A percentile compares a stretch with the other conserved stretches of the same genome.
phyloP scores from a whole-genome alignment of 2,888 invertebrate species.

The Pinctada fucata region DNA sequence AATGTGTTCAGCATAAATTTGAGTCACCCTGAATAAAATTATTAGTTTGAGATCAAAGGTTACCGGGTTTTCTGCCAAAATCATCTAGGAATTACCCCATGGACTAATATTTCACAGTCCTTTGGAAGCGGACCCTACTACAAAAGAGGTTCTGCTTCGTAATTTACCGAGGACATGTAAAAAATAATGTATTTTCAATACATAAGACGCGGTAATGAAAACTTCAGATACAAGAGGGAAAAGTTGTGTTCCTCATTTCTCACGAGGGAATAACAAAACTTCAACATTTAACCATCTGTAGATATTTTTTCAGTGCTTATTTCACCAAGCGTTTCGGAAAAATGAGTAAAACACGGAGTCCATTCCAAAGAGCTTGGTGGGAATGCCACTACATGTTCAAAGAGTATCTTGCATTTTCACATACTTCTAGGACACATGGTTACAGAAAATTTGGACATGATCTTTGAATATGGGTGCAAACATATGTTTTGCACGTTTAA shows the following conservation, averaged over 20 bases:
- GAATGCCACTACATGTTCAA: slow-evolving; percentile 11
- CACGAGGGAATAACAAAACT: slow-evolving; percentile 21
- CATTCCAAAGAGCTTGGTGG: slow-evolving; percentile 16
- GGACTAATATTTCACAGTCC: slow-evolving; percentile 30
- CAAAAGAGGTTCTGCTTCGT: slow-evolving; percentile 24
- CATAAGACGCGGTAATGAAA: slow-evolving; percentile 27
- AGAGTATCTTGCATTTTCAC: slow-evolving; percentile 6
- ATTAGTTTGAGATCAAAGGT: slow-evolving; percentile 33
- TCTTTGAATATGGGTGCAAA: slow-evolving; percentile 21
- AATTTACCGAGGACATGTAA: slow-evolving; percentile 34
- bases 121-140: slow-evolving; percentile 9
- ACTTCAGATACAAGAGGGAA: slow-evolving; percentile 25
- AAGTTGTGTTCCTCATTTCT: slow-evolving; percentile 14
- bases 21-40: neutral
- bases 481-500: slow-evolving; percentile 37
- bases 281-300: slow-evolving; percentile 28
- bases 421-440: slow-evolving; percentile 9
- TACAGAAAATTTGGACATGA: slow-evolving; percentile 1
- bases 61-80: slow-evolving; percentile 33
- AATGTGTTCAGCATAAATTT: neutral
- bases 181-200: slow-evolving; percentile 35
- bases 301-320: slow-evolving; percentile 25
- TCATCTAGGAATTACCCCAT: slow-evolving; percentile 18
- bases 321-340: slow-evolving; percentile 26
- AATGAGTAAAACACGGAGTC: slow-evolving; percentile 18